A percentile compares a stretch with the other conserved stretches of the same genome.
phyloP scores from a whole-genome alignment of 2,888 invertebrate species.

The Ecdyonurus torrentis region DNA sequence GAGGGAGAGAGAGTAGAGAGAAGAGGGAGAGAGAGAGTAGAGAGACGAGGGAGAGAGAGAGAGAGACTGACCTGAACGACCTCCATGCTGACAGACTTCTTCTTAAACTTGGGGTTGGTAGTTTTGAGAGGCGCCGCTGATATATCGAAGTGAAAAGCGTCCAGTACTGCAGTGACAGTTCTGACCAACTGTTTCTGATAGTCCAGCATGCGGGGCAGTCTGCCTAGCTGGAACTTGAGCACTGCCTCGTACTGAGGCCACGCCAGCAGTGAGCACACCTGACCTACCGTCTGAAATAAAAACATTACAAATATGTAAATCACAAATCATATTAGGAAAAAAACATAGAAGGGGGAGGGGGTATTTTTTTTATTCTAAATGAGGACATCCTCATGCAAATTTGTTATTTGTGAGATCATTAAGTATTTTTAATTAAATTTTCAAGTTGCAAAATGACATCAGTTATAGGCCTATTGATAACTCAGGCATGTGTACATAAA shows the following conservation, averaged over 20 bases:
- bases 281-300: slow-evolving; percentile 38
- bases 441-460: too few relatives aligned
- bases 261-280: slow-evolving; percentile 58
- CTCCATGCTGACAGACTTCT: background rate
- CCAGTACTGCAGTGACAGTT: slow-evolving; percentile 59
- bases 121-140: slow-evolving; percentile 24
- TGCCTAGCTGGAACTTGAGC: slow-evolving; percentile 60
- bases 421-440: too few relatives aligned
- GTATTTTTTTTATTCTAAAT: too few relatives aligned
- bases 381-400: too few relatives aligned
- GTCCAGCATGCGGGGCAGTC: slow-evolving; percentile 46
- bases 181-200: slow-evolving; percentile 72
- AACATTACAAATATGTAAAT: background rate
- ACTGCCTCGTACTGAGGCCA: slow-evolving; percentile 82
- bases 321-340: background rate
- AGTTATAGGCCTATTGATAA: too few relatives aligned
- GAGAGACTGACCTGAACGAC: too few relatives aligned
- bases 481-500: too few relatives aligned
- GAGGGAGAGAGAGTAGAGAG: too few relatives aligned
- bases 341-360: background rate
- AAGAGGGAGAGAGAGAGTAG: too few relatives aligned
- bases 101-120: background rate
- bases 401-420: too few relatives aligned
- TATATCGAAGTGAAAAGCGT: slow-evolving; percentile 85
- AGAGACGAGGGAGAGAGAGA: too few relatives aligned